Evolutionary conservation across 2,113 vertebrate species (phyloP), one percentile per base, ranked within the genome.

Genomic region (Syngnathus floridae): DNA sequence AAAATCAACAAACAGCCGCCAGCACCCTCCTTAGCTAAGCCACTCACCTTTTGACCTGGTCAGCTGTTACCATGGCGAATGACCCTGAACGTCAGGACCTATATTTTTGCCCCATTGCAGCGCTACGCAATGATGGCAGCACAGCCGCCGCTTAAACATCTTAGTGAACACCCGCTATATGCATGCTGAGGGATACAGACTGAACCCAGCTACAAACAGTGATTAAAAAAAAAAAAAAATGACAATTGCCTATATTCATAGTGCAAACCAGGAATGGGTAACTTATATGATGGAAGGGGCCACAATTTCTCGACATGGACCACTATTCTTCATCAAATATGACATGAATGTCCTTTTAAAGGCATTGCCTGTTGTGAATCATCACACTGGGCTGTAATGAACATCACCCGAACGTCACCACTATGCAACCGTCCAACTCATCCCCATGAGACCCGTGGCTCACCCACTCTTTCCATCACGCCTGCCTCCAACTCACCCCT

Each of bases 1-100:
- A 87, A 82, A 84, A 85, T 87, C 86, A 89, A 86, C 86, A 89
- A 86, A 85, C 83, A 86, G 86, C 87, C 83, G 76, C 73, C 83
- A 86, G 87, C 84, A 45, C 71, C 80, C 76, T 79, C 76, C 77
- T 76, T 77, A 70, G 78, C 75, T 79, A 54, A 85, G 76, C 83
- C 83, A 86, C 78, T 87, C 85, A 81, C 84, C 83, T 83, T 64
- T 74, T 88, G 85, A 87, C 82, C 85, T 72, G 73, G 58, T 57
- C 77, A 65, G 45, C 78, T 19, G 84, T 87, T 85, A 80, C 87
- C 83, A 87, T 88, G 84, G 85, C 63, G 63, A 88, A 84, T 82
- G 78, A 85, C 81, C 82, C 80, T 79, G 75, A 83, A 83, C 78
- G 67, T 48, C 65, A 72, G 65, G 73, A 63, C 67, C 74, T 71